Conservation (phyloP, 2,888 invertebrate species). For the Tinea trinotella region DNA sequence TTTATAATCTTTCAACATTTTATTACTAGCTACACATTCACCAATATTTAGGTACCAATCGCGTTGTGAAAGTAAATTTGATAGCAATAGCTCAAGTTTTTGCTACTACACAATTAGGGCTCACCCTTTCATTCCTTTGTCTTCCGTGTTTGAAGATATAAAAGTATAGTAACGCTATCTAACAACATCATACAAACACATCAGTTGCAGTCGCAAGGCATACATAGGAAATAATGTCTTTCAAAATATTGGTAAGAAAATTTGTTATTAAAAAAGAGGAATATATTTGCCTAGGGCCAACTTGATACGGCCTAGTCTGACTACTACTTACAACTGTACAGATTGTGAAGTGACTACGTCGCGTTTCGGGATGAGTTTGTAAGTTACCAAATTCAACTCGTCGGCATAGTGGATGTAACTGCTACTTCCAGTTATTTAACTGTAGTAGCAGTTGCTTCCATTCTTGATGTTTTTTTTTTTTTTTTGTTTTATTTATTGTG, state of each 20-base stretch:
- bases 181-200: slow-evolving; percentile 31
- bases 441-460: too few species aligned
- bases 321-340: too few species aligned
- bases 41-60: background rate
- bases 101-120: slow-evolving; percentile 29
- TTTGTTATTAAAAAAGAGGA: background rate
- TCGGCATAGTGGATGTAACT: too few species aligned
- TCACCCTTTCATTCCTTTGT: slow-evolving; percentile 41
- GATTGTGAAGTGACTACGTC: too few species aligned
- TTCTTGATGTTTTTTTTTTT: too few species aligned
- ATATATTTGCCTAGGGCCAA: too few species aligned
- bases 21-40: background rate
- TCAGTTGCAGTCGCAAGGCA: background rate
- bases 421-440: too few species aligned
- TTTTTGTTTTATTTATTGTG: too few species aligned
- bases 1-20: slow-evolving; percentile 6
- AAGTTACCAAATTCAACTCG: too few species aligned
- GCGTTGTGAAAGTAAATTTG: slow-evolving; percentile 16
- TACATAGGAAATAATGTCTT: slow-evolving; percentile 36
- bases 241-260: slow-evolving; percentile 43
- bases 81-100: slow-evolving; percentile 26
- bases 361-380: too few species aligned
- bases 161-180: slow-evolving; percentile 33
- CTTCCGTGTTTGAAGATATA: slow-evolving; percentile 58
- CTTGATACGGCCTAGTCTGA: too few species aligned